Percentiles rank a stretch among this genome's conserved stretches.
Evolutionary conservation across 2,797 vertebrate species (phyloP).

Genomic region (Acomys russatus): DNA sequence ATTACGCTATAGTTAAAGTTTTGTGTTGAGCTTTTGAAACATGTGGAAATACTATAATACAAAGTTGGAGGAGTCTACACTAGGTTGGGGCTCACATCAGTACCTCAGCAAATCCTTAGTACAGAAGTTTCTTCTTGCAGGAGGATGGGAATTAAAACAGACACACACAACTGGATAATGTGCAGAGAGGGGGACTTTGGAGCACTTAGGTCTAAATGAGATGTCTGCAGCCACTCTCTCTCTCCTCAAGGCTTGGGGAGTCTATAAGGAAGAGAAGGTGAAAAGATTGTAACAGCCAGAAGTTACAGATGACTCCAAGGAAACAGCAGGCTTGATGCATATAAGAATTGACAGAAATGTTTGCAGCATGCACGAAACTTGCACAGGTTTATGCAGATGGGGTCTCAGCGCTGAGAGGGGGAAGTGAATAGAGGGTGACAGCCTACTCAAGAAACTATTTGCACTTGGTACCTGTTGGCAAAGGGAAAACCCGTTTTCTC

Average conservation of each 20-base stretch:
- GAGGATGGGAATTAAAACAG: neutral
- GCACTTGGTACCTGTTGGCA: neutral
- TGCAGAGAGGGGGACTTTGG: neutral
- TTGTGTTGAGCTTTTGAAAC: neutral
- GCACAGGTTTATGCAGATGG: neutral
- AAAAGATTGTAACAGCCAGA: neutral
- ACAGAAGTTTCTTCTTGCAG: neutral
- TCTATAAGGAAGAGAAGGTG: neutral
- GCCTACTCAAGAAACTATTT: neutral
- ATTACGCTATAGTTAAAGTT: neutral
- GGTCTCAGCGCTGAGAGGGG: neutral
- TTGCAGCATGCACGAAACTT: neutral
- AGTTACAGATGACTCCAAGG: neutral
- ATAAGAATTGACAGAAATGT: neutral
- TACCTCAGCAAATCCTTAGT: neutral
- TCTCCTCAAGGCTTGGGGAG: neutral
- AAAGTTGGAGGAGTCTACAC: neutral
- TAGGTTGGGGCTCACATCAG: neutral
- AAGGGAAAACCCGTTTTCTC: neutral
- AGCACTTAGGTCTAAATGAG: neutral
- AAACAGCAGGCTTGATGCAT: neutral
- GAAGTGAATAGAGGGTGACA: neutral
- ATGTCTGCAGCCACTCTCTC: neutral
- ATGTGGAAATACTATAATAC: neutral
- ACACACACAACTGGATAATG: no score